These are phyloP conservation scores for Ligdia adustata DNA, from an alignment of 2,888 invertebrate species.

Conservation along the genomic window DNA sequence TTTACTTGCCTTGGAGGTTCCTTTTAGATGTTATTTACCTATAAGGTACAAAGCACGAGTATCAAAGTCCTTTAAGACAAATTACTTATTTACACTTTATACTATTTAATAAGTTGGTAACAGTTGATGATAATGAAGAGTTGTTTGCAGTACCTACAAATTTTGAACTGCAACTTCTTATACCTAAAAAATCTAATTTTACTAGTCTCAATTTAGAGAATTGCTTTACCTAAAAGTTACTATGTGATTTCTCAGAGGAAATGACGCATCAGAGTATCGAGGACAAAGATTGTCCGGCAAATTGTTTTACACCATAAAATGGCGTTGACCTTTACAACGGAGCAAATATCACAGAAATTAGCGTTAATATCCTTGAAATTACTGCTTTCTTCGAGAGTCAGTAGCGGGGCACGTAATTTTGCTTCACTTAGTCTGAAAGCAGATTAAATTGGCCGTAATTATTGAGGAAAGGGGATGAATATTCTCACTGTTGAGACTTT, in stretches of 20 bases:
- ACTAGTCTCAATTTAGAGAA: conserved; percentile 17
- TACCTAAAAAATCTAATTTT: conserved; percentile 10
- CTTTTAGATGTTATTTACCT: too few species aligned
- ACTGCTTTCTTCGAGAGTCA: conserved; percentile 29
- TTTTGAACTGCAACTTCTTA: too few species aligned
- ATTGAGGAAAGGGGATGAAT: conserved; percentile 8
- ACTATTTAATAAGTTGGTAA: too few species aligned
- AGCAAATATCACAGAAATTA: conserved; percentile 32
- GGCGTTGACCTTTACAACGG: conserved; percentile 45
- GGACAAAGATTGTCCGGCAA: conserved; percentile 38
- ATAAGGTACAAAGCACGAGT: too few species aligned
- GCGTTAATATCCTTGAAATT: conserved; percentile 34
- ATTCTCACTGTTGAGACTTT: too few species aligned
- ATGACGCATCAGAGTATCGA: conserved; percentile 43
- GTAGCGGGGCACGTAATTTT: conserved; percentile 30
- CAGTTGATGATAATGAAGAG: too few species aligned
- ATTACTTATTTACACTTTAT: too few species aligned
- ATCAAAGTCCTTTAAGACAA: too few species aligned
- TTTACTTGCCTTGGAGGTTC: too few species aligned
- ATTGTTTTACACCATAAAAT: conserved; percentile 34
- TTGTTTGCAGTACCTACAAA: too few species aligned
- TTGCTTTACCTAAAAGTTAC: too few species aligned
- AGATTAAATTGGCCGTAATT: conserved; percentile 32
- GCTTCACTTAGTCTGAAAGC: conserved; percentile 29
- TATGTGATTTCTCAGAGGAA: conserved; percentile 49